Evolutionary conservation across 2,113 vertebrate genomes (phyloP).

Genomic region (Corynorhinus townsendii): DNA sequence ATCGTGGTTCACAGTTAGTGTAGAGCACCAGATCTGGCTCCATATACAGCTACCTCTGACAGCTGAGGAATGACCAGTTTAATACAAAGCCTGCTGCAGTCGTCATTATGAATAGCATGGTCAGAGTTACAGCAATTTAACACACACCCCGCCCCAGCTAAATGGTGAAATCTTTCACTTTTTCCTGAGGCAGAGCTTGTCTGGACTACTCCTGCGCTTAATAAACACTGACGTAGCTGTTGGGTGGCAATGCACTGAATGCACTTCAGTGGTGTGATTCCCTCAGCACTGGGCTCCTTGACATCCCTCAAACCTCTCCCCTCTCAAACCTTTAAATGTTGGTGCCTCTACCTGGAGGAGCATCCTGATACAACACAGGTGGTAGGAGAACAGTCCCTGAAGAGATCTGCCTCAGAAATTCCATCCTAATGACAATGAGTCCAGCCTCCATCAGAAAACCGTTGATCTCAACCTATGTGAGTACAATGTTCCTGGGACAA

Average conservation of each 20-base stretch:
- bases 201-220: not conserved
- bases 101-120: not conserved
- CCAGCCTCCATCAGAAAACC: not conserved
- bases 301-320: not conserved
- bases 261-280: fast-evolving
- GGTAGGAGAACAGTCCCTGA: not conserved
- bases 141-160: not conserved
- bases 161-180: not conserved
- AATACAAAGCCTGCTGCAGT: not conserved
- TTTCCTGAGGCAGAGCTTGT: not conserved
- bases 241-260: not conserved
- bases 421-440: not conserved
- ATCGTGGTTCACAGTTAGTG: not conserved
- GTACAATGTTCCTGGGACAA: not conserved
- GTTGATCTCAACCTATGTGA: not conserved
- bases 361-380: not conserved
- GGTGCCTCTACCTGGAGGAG: not conserved
- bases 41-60: not conserved
- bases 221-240: not conserved
- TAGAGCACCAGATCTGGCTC: not conserved
- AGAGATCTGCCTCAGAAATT: not conserved
- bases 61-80: not conserved
- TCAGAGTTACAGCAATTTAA: not conserved
- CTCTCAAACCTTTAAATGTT: not conserved
- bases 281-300: not conserved